Evolutionary conservation across 2,113 vertebrate genomes (phyloP), one percentile per base, ranked within the genome.

Genomic region (Osmerus mordax): DNA sequence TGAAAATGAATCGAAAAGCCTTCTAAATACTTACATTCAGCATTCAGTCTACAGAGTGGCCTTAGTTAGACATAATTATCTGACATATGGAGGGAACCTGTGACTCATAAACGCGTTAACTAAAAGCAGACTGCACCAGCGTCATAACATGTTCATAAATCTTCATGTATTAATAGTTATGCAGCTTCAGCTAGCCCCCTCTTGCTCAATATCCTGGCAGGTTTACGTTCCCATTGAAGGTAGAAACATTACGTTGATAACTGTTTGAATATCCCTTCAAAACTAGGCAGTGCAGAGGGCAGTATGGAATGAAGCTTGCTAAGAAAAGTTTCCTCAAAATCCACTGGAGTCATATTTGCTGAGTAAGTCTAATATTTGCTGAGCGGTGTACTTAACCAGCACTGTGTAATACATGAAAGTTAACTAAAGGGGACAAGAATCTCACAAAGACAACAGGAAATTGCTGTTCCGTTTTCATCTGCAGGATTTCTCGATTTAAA

Each of bases 401-500:
- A 71, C 74, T 72, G 74, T 82, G 67, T 79, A 78, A 86, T 80
- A 76, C 81, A 82, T 69, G 55, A 56, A 65, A 78, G 67, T 59
- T 64, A 72, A 77, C 28, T 69, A 77, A 69, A 76, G 69, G 65
- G 21, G 23, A 32, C 61, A 41, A 81, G 73, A 78, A 67, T 73
- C 78, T 70, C 72, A 71, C 66, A 74, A 86, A 85, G 79, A 83
- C 72, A 79, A 87, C 87, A 88, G 90, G 90, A 91, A 89, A 91
- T 89, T 88, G 76, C 83, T 81, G 71, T 71, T 77, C 59, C 56
- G 67, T 67, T 78, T 87, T 85, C 75, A 76, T 81, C 75, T 74
- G 79, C 62, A 28, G 72, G 69, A 72, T 68, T 73, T 81, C 56
- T 79, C 19, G 19, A 78, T 84, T 83, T 81, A 80, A 83, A 82